Conservation (phyloP, 2,113 vertebrate genomes). For the Sakesphorus luctuosus region DNA sequence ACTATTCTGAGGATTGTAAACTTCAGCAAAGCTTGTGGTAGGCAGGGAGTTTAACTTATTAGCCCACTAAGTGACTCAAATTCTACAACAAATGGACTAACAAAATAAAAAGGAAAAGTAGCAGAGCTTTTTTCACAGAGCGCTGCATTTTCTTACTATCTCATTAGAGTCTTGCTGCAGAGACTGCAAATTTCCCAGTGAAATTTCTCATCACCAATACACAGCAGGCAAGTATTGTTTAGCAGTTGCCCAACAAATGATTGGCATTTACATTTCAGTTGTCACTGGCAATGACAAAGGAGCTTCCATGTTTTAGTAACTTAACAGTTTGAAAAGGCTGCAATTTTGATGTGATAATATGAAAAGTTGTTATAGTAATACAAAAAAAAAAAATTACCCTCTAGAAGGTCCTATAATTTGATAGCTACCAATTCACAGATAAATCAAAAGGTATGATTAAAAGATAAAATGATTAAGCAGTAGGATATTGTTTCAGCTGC, state of each 20-base stretch:
- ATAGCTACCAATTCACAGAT: background rate
- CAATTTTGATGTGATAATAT: background rate
- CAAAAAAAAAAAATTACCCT: background rate
- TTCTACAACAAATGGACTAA: background rate
- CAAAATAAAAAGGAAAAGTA: constrained; percentile 16
- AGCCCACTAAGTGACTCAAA: constrained; percentile 3
- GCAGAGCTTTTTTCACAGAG: background rate
- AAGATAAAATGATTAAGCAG: background rate
- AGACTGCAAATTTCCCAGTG: background rate
- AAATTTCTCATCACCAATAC: background rate
- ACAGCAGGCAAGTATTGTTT: background rate
- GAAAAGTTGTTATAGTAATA: background rate
- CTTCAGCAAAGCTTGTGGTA: constrained; percentile 13
- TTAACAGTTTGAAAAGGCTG: background rate
- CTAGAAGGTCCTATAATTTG: background rate
- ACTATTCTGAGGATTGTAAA: constrained; percentile 14
- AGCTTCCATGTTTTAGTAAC: background rate
- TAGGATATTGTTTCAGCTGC: background rate
- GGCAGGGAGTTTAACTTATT: background rate
- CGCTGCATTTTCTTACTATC: background rate
- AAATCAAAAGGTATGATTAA: background rate
- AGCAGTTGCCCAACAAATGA: background rate
- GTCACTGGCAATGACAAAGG: background rate
- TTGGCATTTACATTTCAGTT: background rate
- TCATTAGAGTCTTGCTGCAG: background rate